Evolutionary conservation across 2,888 invertebrate species (phyloP), one percentile per base, ranked within the genome.

Genomic region (Lithophane semibrunnea): DNA sequence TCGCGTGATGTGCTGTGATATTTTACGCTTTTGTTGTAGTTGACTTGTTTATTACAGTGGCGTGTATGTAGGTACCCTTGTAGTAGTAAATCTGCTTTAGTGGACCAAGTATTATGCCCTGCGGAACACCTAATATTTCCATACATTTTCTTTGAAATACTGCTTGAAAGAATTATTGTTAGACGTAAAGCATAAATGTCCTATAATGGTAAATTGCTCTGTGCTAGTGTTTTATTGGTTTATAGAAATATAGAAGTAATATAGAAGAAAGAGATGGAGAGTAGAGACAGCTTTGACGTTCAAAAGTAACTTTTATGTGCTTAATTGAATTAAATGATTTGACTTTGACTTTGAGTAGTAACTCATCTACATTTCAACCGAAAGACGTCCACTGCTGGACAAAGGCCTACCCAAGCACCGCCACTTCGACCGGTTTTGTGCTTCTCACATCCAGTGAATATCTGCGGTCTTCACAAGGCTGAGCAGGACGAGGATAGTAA

Each of bases 1-100:
- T 78, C 68, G 83, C 86, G 78, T 83, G 86, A 52, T 82, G 54
- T 54, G 67, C 82, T 83, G 82, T 71, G 73, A 73, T 83, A 77
- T 82, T 76, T 83, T 85, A 75, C 47, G 66, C 77, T 83, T 77
- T 85, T 82, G 63, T 81, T 83, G 47, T 73, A 42, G 7, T 13
- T 54, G 71, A 75, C 64, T 81, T 81, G 56, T 81, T 85, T 85
- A 85, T 81, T 72, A 63, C 75, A 80, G 66, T 84, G 24, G 61
- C 61, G 49, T 74, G 64, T 73, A 61, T 56, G 58, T 73, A 47
- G 24, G 16, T 66, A 64, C 54, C 16, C 63, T 64, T 52, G 24
- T 49, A 16, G 16, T 47, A 29, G n/a, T 83, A 54, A 71, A 81
- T 81, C 58, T 67, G 79, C 54, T 58, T 64, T 42, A 60, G 42